Evolutionary conservation across 2,797 vertebrate species (phyloP).

Genomic region (Parambassis ranga): DNA sequence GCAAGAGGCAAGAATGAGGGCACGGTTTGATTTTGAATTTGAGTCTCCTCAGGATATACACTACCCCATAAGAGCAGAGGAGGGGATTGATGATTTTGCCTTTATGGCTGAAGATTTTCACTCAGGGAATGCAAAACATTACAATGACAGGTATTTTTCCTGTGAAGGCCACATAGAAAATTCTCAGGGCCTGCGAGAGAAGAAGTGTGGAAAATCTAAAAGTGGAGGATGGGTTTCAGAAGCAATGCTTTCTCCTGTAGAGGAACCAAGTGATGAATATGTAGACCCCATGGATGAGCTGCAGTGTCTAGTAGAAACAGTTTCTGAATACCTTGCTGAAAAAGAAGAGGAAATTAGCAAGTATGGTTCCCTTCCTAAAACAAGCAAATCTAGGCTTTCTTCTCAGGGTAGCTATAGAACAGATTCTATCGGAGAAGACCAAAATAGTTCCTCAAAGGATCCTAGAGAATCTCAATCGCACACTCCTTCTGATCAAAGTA

Average conservation of each 20-base stretch:
- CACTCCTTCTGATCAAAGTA: slow-evolving; percentile 55
- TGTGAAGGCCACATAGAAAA: slow-evolving; percentile 57
- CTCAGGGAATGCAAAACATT: slow-evolving; percentile 45
- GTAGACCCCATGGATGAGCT: slow-evolving; percentile 93
- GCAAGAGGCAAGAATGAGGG: slow-evolving; percentile 59
- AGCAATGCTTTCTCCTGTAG: slow-evolving; percentile 81
- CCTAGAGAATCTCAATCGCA: slow-evolving; percentile 51
- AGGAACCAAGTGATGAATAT: slow-evolving; percentile 86
- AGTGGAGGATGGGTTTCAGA: slow-evolving; percentile 74
- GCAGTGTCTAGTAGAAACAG: slow-evolving; percentile 94
- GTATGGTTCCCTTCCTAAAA: slow-evolving; percentile 86
- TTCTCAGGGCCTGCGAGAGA: slow-evolving; percentile 61
- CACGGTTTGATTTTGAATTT: slow-evolving; percentile 78
- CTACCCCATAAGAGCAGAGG: slow-evolving; percentile 73
- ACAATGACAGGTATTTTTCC: slow-evolving; percentile 50
- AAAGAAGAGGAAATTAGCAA: slow-evolving; percentile 98
- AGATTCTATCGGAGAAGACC: slow-evolving; percentile 71
- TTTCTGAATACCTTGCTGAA: slow-evolving; percentile 97
- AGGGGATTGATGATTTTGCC: slow-evolving; percentile 79
- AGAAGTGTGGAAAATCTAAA: slow-evolving; percentile 70
- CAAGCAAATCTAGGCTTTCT: slow-evolving; percentile 77
- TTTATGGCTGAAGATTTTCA: slow-evolving; percentile 55
- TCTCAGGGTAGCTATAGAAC: slow-evolving; percentile 71
- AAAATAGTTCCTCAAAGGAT: slow-evolving; percentile 51
- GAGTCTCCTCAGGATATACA: slow-evolving; percentile 81